A percentile compares a stretch with the other conserved stretches of the same genome.
These are phyloP conservation scores for Ctenopoma kingsleyae DNA, from an alignment of 2,797 vertebrate genomes.

Conservation along the genomic window DNA sequence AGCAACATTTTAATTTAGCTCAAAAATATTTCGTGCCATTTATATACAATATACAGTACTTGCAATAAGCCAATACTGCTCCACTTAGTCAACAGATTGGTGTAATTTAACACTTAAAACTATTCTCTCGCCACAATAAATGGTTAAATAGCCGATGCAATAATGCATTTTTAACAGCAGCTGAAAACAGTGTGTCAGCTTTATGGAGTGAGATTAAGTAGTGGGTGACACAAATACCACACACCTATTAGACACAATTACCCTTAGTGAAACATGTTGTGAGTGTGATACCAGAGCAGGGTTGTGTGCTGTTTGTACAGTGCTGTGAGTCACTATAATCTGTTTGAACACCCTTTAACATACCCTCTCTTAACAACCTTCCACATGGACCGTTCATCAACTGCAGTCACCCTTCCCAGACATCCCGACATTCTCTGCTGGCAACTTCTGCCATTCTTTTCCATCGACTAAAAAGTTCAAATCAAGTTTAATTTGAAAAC, in stretches of 20 bases:
- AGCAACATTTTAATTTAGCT: too few relatives aligned
- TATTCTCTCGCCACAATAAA: not conserved
- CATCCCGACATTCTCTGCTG: conserved; percentile 20
- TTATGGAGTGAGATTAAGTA: too few relatives aligned
- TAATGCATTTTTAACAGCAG: not conserved
- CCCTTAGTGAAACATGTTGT: conserved; percentile 3
- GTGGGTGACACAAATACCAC: not conserved
- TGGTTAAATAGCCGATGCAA: not conserved
- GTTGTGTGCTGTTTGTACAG: conserved; percentile 32
- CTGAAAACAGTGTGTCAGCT: too few relatives aligned
- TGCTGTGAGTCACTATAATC: conserved; percentile 34
- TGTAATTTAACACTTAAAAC: not conserved
- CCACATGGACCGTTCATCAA: conserved; percentile 39
- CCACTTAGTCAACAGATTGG: too few relatives aligned
- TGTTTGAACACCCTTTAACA: conserved; percentile 24
- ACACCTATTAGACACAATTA: not conserved
- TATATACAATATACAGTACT: too few relatives aligned
- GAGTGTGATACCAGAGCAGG: conserved; percentile 12
- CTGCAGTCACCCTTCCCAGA: conserved; percentile 35
- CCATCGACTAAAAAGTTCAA: conserved; percentile 18
- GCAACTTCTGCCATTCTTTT: conserved; percentile 14
- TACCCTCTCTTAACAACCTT: conserved; percentile 46
- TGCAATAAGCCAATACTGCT: too few relatives aligned
- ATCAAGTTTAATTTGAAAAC: conserved; percentile 42
- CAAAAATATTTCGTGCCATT: too few relatives aligned